Evolutionary conservation across 2,113 vertebrate genomes (phyloP), one percentile per base, ranked within the genome.

Genomic region (Chionis minor): DNA sequence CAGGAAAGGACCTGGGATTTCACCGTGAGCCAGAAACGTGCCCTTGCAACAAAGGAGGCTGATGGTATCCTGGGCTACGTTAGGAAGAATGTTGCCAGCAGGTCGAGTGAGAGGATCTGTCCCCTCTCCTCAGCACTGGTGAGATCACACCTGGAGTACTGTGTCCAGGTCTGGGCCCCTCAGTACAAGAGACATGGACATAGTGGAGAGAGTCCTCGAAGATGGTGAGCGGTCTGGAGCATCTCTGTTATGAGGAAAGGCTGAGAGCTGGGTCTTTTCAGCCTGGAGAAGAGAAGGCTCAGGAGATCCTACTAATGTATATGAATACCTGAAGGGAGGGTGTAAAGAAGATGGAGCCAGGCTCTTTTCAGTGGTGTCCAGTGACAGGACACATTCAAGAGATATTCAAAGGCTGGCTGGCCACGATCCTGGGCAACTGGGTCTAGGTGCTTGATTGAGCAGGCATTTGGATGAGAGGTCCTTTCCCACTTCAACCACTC

Each of bases 341-440:
- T n/a, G 17, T 12, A 17, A 70, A 66, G 12, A 65, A 24, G 12
- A 40, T 18, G 23, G 19, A 62, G n/a, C 17, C 54, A 70, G 12
- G 23, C 3, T 54, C 27, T 27, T 66, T 35, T 42, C 9, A 47
- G 14, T 30, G 35, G 24, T 33, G 23, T 10, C 20, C 42, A 84
- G 47, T 6, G 28, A 44, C 10, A 35, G 17, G 9, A 55, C 12
- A 38, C 38, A 38, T 38, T 38, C 38, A 38, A 38, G 33, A 30
- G 2, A 38, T 52, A 42, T 3, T 63, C 20, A 4, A 21, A 42
- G 14, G 9, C 0, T 45, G 18, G 2, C 32, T 71, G 21, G 10
- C 9, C 32, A 9, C 3, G 1, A 44, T 14, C 14, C 23, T 24
- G 15, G 32, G 23, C 23, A 79, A 6, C 27, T n/a, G 51, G 15